Percentiles rank a stretch among this genome's conserved stretches.
Conservation (phyloP, 1,140 invertebrate genomes). For the Microvelia longipes region DNA sequence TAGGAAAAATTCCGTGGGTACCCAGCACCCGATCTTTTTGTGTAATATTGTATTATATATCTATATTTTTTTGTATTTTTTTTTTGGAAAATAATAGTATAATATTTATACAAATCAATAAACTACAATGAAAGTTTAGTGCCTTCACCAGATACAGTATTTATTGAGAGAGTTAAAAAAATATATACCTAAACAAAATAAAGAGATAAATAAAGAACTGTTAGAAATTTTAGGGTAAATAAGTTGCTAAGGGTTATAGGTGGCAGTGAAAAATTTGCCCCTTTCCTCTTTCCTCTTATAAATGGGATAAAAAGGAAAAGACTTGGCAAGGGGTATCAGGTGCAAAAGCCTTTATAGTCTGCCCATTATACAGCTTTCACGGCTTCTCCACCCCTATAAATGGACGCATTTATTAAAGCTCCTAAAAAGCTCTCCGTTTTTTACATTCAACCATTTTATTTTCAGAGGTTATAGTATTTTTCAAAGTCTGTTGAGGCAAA, state of each 20-base stretch:
- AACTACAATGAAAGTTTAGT: too few relatives aligned
- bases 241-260: background rate
- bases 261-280: background rate
- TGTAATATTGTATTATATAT: too few relatives aligned
- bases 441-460: background rate
- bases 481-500: too few relatives aligned
- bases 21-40: too few relatives aligned
- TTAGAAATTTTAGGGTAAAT: background rate
- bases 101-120: too few relatives aligned
- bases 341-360: background rate
- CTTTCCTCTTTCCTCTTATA: background rate
- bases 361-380: background rate
- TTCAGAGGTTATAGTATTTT: background rate
- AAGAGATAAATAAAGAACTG: background rate
- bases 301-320: background rate
- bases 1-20: too few relatives aligned
- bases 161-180: too few relatives aligned
- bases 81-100: too few relatives aligned
- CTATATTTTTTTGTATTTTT: too few relatives aligned
- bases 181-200: background rate
- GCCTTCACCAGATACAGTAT: too few relatives aligned
- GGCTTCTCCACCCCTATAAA: background rate
- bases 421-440: background rate
- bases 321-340: background rate
- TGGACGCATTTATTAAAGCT: background rate